These are phyloP conservation scores for Diceros bicornis DNA, from an alignment of 2,797 vertebrate species.

Conservation along the genomic window DNA sequence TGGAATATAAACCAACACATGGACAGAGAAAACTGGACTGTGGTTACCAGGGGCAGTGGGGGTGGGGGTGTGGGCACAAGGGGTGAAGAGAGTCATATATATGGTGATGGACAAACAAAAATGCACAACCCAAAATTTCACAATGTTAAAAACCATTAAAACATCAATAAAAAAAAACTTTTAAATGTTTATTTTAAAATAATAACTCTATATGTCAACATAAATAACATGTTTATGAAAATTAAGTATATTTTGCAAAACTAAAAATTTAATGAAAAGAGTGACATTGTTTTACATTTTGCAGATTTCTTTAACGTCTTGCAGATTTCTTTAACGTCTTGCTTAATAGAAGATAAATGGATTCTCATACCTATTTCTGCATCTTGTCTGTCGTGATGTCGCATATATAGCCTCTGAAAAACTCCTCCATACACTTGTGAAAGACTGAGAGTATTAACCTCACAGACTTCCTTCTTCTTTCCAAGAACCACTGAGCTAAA, in stretches of 20 bases:
- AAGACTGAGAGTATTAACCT: neutral
- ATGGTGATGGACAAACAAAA: no score
- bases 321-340: neutral
- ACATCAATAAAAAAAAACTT: no score
- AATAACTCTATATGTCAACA: neutral
- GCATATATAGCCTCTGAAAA: neutral
- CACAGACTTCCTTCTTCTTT: neutral
- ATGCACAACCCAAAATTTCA: no score
- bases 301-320: neutral
- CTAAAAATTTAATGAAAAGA: neutral
- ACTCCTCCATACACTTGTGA: neutral
- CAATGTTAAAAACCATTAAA: no score
- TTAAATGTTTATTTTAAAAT: slow-evolving; percentile 1
- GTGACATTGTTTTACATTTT: neutral
- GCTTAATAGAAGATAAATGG: neutral
- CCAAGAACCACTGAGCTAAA: neutral
- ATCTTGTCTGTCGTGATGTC: neutral
- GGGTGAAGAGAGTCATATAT: no score
- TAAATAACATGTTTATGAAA: slow-evolving; percentile 34
- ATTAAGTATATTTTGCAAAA: neutral
- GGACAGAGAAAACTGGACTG: no score
- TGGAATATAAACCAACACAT: no score
- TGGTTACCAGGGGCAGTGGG: no score
- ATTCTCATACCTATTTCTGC: neutral
- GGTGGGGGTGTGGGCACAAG: no score